These are phyloP conservation scores for Apaloderma vittatum DNA, from an alignment of 2,113 vertebrate genomes.

Conservation along the genomic window DNA sequence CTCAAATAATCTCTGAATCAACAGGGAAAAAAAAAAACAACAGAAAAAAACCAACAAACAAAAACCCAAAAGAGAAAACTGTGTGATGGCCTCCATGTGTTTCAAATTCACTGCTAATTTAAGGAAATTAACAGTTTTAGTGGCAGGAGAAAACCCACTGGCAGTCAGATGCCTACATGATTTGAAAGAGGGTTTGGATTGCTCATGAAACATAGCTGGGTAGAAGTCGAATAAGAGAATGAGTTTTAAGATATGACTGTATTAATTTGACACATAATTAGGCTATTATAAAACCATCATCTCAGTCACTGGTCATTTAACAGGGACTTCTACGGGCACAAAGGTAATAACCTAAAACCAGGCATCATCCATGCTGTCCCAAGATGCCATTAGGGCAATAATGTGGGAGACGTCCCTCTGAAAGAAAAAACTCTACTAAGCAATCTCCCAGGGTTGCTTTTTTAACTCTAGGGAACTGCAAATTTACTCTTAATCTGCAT, in stretches of 20 bases:
- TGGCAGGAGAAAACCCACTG: background rate
- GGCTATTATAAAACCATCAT: background rate
- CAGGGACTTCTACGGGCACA: background rate
- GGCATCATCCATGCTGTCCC: background rate
- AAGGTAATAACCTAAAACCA: background rate
- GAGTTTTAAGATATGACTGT: background rate
- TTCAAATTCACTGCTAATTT: background rate
- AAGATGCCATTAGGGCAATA: fast-evolving
- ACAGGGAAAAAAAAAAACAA: background rate
- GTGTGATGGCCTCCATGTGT: background rate
- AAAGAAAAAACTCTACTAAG: background rate
- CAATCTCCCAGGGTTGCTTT: background rate
- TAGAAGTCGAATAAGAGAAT: background rate
- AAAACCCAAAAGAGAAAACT: background rate
- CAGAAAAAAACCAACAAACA: background rate
- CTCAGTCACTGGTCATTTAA: background rate
- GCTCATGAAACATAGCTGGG: background rate
- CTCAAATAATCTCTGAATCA: background rate
- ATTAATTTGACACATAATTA: background rate
- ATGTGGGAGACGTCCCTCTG: background rate
- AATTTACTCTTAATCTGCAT: background rate
- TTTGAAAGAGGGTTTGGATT: background rate
- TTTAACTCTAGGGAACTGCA: background rate
- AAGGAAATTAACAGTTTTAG: background rate
- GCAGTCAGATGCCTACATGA: background rate